These are phyloP conservation scores for Cecropterus lyciades DNA, from an alignment of 1,140 invertebrate genomes.

Conservation along the genomic window DNA sequence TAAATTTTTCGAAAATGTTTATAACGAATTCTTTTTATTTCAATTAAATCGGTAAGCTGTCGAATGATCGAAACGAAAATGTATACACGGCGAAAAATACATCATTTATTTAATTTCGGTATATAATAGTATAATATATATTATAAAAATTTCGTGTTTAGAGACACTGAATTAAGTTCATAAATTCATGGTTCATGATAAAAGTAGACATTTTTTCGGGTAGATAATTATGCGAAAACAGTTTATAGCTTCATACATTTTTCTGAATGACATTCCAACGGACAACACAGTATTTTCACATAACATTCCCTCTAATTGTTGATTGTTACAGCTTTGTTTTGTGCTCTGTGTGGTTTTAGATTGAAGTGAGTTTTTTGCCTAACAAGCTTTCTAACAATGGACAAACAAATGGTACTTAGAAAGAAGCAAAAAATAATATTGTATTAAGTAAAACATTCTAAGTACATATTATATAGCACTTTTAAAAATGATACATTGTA, in stretches of 20 bases:
- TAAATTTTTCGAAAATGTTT: no score
- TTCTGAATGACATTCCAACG: conserved; percentile 25
- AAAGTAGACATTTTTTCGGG: no score
- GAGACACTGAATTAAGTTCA: no score
- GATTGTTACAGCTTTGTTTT: conserved; percentile 36
- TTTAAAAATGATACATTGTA: background rate
- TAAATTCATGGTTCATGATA: no score
- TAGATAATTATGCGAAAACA: no score
- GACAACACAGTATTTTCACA: conserved; percentile 17
- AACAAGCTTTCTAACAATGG: conserved; percentile 31
- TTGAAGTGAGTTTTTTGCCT: conserved; percentile 54
- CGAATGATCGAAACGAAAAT: conserved; percentile 7
- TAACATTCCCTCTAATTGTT: conserved; percentile 42
- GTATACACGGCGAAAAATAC: background rate
- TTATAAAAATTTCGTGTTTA: no score
- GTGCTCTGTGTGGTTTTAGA: conserved; percentile 57
- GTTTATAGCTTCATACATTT: background rate
- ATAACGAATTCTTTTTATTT: background rate
- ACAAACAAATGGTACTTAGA: conserved; percentile 21
- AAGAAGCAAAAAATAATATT: background rate
- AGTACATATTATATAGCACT: conserved; percentile 4
- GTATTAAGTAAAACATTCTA: background rate
- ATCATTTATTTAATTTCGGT: no score
- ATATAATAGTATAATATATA: no score
- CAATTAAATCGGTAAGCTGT: conserved; percentile 1